Evolutionary conservation across 2,113 vertebrate species (phyloP), one percentile per base, ranked within the genome.

Genomic region (Mohoua ochrocephala): DNA sequence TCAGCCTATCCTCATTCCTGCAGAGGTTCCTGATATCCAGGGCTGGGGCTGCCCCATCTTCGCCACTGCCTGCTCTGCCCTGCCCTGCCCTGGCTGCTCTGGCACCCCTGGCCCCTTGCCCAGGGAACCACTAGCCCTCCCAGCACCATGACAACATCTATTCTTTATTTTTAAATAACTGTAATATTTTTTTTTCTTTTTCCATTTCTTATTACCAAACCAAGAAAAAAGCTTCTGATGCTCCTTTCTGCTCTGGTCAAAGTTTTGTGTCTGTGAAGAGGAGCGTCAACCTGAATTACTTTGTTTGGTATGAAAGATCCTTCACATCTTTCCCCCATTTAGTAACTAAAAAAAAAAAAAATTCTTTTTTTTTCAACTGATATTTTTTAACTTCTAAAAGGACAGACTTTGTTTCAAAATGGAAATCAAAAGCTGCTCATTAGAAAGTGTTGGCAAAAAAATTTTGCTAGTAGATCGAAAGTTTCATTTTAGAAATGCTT

Each of bases 131-230:
- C 11, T 2, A 5, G 7, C 26, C 28, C 26, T 87, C 21, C 13
- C 33, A 68, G 20, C 6, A 54, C 11, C 7, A 1, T 2, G 0
- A 26, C 8, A 63, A 23, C 2, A 47, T 24, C 16, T 8, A 22
- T 37, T 68, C 8, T 45, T n/a, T 37, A 6, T 45, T 63, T 90
- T 53, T 9, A 24, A 35, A 59, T n/a, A 24, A 33, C 27, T 52
- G 7, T 30, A n/a, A 15, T 7, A 33, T 1, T 3, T 30, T 23
- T 5, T 12, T 21, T 54, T 53, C n/a, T 53, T 53, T 56, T 56
- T 9, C 4, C 4, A 33, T n/a, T 61, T 69, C 15, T n/a, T 69
- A 12, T 53, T 45, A 11, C 9, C n/a, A 63, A 73, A 54, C 10
- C 2, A 37, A 73, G 59, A 47, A 44, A n/a, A 81, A 84, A 59